Evolutionary conservation across 2,797 vertebrate species (phyloP), one percentile per base, ranked within the genome.

Genomic region (Sphenodon punctatus): DNA sequence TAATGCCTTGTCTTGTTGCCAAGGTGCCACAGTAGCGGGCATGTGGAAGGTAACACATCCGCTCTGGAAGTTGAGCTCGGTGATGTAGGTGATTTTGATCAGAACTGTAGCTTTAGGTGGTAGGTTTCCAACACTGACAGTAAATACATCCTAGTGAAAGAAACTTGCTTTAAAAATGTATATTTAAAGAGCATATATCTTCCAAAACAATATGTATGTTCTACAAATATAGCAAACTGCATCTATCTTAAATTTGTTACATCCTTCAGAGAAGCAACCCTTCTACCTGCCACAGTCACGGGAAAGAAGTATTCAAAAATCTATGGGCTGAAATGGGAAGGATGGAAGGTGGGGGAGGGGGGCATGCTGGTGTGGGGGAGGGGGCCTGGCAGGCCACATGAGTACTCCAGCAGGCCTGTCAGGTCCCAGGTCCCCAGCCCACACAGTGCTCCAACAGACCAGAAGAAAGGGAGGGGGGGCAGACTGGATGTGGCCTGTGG

Each of bases 71-170:
- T 94, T 89, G 85, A 98, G 95, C 83, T 98, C 98, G 0, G 95
- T 96, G 90, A 98, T 95, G 9, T 96, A 98, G 66, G 97, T 97
- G 25, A 98, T 95, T 93, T 98, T 98, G 80, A 98, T 97, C 74
- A 98, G 95, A 78, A 98, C 97, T 4, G 95, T 96, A 2, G 97
- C 96, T 17, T 92, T 91, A 3, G 97, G 92, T 1, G 97, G 96
- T 81, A 98, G 93, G 76, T 98, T 98, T 15, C 98, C 98, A 73
- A 98, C 96, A 14, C 97, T 98, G 85, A 98, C 96, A 67, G 97
- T 97, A 89, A 98, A 98, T 70, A 98, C 91, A 59, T 98, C 97
- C 97, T 98, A 79, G 90, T 87, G 87, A 19, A 85, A 78, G 78
- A 85, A 15, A 66, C 6, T 22, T 43, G 30, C 27, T 27, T 84